phyloP scores from a whole-genome alignment of 2,888 invertebrate species.

The Melieria picta region DNA sequence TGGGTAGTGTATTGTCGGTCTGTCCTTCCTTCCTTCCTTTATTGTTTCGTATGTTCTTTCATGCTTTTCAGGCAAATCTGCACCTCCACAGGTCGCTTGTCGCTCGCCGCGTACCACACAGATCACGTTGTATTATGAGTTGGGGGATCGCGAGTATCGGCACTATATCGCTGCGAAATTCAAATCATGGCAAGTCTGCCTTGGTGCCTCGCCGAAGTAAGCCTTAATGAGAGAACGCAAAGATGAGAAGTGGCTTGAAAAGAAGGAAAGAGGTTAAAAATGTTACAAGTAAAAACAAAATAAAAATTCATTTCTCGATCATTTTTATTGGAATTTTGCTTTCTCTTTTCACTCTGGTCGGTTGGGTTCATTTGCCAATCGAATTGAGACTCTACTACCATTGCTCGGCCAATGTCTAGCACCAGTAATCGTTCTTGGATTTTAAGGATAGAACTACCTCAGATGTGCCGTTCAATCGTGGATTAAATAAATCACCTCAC shows the following conservation, averaged over 20 bases:
- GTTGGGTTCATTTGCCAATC: conserved; percentile 52
- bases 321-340: conserved; percentile 57
- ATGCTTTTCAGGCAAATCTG: neutral
- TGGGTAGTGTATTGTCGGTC: neutral
- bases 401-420: too few relatives aligned
- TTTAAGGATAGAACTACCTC: too few relatives aligned
- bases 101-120: too few relatives aligned
- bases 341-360: conserved; percentile 56
- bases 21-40: neutral
- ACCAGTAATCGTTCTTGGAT: too few relatives aligned
- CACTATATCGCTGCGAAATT: neutral
- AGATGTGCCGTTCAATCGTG: too few relatives aligned
- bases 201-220: too few relatives aligned
- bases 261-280: neutral
- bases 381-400: neutral
- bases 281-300: conserved; percentile 22
- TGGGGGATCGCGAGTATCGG: too few relatives aligned
- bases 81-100: neutral
- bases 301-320: conserved; percentile 35
- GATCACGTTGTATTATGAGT: too few relatives aligned
- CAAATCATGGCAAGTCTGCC: conserved; percentile 43
- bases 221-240: neutral
- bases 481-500: too few relatives aligned
- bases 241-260: neutral
- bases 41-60: too few relatives aligned